Conservation (phyloP, 2,797 vertebrate species). For the Scomberomorus guttatus region DNA sequence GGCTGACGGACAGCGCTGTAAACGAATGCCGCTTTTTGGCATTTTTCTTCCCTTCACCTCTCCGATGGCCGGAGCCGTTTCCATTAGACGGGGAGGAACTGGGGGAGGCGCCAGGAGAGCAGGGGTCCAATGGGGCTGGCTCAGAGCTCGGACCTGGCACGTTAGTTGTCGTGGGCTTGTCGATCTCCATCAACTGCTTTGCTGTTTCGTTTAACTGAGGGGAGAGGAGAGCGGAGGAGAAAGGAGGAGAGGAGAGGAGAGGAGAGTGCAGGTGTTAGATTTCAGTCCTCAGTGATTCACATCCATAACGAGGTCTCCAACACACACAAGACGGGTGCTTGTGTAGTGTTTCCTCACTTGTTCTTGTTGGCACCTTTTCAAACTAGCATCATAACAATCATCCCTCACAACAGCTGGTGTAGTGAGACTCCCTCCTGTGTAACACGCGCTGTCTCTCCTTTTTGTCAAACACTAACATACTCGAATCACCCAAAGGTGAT, state of each 20-base stretch:
- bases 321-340: slow-evolving; percentile 34
- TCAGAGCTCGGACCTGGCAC: slow-evolving; percentile 85
- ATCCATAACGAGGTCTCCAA: slow-evolving; percentile 36
- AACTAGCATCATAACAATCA: slow-evolving; percentile 59
- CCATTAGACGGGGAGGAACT: slow-evolving; percentile 78
- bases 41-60: slow-evolving; percentile 95
- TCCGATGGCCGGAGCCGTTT: slow-evolving; percentile 86
- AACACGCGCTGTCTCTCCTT: slow-evolving; percentile 36
- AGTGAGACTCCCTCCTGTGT: slow-evolving; percentile 39
- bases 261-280: slow-evolving; percentile 40
- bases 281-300: slow-evolving; percentile 49
- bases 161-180: slow-evolving; percentile 88
- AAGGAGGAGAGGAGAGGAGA: slow-evolving; percentile 6
- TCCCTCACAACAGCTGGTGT: slow-evolving; percentile 58
- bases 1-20: slow-evolving; percentile 95
- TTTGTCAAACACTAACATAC: slow-evolving; percentile 41
- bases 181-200: slow-evolving; percentile 97
- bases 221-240: neutral
- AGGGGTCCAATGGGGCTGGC: slow-evolving; percentile 76
- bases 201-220: slow-evolving; percentile 95
- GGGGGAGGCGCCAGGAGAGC: slow-evolving; percentile 80
- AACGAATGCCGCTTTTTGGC: slow-evolving; percentile 99
- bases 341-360: slow-evolving; percentile 47
- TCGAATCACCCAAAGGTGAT: slow-evolving; percentile 18
- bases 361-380: slow-evolving; percentile 63